Evolutionary conservation across 1,140 invertebrate genomes (phyloP).

Genomic region (Drosophila cardini): DNA sequence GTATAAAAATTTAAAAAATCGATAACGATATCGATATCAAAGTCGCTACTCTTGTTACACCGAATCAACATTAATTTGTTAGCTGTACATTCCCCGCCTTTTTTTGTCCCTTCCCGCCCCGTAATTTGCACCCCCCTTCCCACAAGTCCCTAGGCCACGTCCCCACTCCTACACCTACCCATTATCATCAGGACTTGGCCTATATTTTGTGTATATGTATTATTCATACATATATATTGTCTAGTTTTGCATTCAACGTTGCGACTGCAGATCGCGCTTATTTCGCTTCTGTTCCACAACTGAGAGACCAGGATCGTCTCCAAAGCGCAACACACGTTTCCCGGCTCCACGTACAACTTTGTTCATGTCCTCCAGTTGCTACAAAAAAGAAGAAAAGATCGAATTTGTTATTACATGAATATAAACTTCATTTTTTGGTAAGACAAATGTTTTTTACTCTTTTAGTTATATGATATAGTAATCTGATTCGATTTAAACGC

Average conservation of each 20-base stretch:
- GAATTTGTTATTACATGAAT: too few relatives aligned
- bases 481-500: too few relatives aligned
- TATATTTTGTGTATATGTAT: background rate
- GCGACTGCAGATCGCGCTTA: conserved; percentile 26
- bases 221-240: background rate
- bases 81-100: background rate
- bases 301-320: conserved; percentile 39
- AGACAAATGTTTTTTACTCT: too few relatives aligned
- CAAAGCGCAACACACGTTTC: conserved; percentile 62
- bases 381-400: background rate
- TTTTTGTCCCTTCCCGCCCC: background rate
- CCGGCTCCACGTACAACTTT: conserved; percentile 63
- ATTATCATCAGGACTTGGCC: background rate
- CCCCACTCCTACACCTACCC: too few relatives aligned
- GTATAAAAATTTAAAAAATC: too few relatives aligned
- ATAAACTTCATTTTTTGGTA: too few relatives aligned
- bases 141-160: background rate
- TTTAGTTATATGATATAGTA: too few relatives aligned
- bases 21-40: background rate
- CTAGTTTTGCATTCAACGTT: conserved; percentile 3
- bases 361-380: conserved; percentile 71
- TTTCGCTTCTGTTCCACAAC: conserved; percentile 48
- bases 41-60: background rate
- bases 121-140: background rate
- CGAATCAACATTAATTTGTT: background rate